Conservation (phyloP, 1,140 invertebrate species). For the Triops longicaudatus region DNA sequence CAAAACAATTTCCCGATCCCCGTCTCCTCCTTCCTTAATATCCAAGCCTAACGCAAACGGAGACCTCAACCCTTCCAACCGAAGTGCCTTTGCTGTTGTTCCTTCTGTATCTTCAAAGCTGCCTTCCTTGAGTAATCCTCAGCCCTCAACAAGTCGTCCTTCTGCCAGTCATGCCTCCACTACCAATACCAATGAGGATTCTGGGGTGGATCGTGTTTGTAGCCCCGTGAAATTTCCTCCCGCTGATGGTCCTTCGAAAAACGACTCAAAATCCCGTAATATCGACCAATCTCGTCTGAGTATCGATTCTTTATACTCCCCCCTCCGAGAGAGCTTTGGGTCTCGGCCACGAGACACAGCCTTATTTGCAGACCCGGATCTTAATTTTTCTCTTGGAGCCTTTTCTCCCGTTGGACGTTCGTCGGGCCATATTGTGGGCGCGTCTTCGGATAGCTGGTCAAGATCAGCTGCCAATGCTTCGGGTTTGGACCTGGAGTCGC, state of each 20-base stretch:
- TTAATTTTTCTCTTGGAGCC: not conserved
- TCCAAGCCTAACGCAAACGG: not conserved
- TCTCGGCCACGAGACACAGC: not conserved
- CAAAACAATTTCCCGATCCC: not conserved
- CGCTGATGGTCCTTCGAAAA: not conserved
- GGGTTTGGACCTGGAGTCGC: not conserved
- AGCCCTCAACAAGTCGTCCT: not conserved
- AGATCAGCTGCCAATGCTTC: not conserved
- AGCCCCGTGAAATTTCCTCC: not conserved
- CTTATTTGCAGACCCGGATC: not conserved
- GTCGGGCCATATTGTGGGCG: not conserved
- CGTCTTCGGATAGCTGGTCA: not conserved
- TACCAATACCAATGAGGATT: not conserved
- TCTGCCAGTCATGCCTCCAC: not conserved
- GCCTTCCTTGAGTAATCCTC: not conserved
- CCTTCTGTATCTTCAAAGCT: not conserved
- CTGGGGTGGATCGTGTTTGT: not conserved
- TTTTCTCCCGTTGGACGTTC: not conserved
- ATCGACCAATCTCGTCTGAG: not conserved
- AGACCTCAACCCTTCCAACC: not conserved
- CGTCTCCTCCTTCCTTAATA: not conserved
- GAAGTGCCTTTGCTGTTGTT: not conserved
- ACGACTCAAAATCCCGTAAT: not conserved
- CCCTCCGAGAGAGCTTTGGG: not conserved
- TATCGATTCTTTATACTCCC: not conserved